phyloP scores from a whole-genome alignment of 1,140 invertebrate genomes.

The Myzus persicae region DNA sequence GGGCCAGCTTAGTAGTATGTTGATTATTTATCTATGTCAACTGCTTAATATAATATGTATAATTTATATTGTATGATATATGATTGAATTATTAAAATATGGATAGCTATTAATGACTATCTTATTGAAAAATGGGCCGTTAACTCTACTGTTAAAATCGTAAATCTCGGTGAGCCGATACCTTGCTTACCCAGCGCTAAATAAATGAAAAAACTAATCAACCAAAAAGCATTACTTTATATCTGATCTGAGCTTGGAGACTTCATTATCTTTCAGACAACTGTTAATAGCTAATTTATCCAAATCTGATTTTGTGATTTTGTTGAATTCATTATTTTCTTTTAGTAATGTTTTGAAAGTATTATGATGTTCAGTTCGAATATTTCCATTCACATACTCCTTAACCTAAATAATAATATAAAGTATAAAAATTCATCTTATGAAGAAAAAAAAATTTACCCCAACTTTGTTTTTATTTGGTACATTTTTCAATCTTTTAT shows the following conservation, averaged over 20 bases:
- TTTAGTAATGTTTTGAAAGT: not conserved
- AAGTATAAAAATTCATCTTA: not conserved
- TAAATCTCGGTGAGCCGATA: too few relatives aligned
- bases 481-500: not conserved
- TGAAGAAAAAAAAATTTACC: not conserved
- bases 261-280: not conserved
- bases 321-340: slow-evolving; percentile 3
- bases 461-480: slow-evolving; percentile 6
- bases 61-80: too few relatives aligned
- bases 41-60: too few relatives aligned
- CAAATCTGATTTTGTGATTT: not conserved
- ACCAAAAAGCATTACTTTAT: not conserved
- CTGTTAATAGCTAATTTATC: not conserved
- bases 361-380: not conserved
- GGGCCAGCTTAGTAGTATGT: too few relatives aligned
- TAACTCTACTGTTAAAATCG: too few relatives aligned
- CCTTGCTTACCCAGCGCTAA: too few relatives aligned
- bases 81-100: too few relatives aligned
- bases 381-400: not conserved
- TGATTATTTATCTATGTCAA: too few relatives aligned
- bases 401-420: not conserved
- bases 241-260: not conserved
- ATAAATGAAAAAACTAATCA: not conserved
- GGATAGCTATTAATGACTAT: too few relatives aligned
- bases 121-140: too few relatives aligned